Conservation (phyloP, 2,888 invertebrate genomes). For the Thereva unica region DNA sequence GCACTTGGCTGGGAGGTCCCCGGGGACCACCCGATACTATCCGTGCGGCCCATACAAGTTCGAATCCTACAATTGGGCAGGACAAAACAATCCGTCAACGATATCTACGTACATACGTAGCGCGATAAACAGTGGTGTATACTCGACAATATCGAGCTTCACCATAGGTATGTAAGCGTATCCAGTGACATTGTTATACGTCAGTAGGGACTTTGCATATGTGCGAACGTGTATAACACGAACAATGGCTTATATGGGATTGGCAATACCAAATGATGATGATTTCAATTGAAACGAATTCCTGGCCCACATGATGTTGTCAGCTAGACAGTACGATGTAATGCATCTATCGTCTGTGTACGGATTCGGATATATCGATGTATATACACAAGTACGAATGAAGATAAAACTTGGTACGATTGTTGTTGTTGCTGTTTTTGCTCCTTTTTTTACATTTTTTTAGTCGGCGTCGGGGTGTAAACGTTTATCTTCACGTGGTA, state of each 20-base stretch:
- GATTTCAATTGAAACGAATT: slow-evolving; percentile 42
- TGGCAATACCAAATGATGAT: slow-evolving; percentile 39
- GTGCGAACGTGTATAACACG: slow-evolving; percentile 42
- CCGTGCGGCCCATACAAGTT: slow-evolving; percentile 16
- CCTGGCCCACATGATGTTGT: slow-evolving; percentile 41
- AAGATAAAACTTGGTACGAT: too few species aligned
- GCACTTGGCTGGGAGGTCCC: slow-evolving; percentile 20
- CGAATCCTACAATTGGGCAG: slow-evolving; percentile 35
- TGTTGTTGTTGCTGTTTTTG: too few species aligned
- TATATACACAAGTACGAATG: too few species aligned
- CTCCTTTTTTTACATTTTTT: slow-evolving; percentile 5
- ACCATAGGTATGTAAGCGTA: too few species aligned
- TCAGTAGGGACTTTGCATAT: slow-evolving; percentile 39
- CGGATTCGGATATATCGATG: too few species aligned
- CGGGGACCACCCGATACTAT: slow-evolving; percentile 19
- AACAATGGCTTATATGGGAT: slow-evolving; percentile 40
- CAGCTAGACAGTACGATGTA: slow-evolving; percentile 29
- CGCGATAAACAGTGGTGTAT: neutral
- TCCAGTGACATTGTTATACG: slow-evolving; percentile 37
- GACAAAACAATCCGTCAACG: slow-evolving; percentile 36
- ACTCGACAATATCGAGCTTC: too few species aligned
- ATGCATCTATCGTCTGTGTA: slow-evolving; percentile 13
- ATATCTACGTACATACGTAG: slow-evolving; percentile 24
- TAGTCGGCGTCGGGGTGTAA: slow-evolving; percentile 20
- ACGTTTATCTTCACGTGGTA: slow-evolving; percentile 33